Base-by-base conservation (phyloP, 2,797 vertebrate species). In the Gadopsis bispinosus region DNA sequence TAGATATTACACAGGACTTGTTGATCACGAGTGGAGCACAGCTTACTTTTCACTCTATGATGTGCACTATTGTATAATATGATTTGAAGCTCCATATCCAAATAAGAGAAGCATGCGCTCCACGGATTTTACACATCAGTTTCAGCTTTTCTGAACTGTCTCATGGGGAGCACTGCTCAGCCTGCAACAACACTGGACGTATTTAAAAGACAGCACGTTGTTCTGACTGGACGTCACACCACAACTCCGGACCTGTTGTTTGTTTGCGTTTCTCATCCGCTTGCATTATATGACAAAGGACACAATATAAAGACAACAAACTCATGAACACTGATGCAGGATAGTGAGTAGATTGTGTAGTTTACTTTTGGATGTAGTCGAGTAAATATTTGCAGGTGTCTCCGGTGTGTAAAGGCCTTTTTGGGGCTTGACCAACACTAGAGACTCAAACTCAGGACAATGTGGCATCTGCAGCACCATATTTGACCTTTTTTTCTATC, bases 21-120 rank as follows among this genome's bases (percentile, higher is more conserved):
- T 56, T 79, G 47, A 85, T 55, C 17, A 22, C 20, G 68, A 61
- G 29, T 33, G 22, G n/a, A 63, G 62, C 4, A 72, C 43, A 29
- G 58, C 1, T 22, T 17, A 31, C 59, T 20, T 35, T 56, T 35
- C 0, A 2, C 11, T 22, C 0, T 35, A 26, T 35, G 29, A 58
- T 62, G 14, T 37, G 14, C 9, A 62, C 9, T 10, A 12, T 41
- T 35, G 7, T 22, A 16, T 37, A 11, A 37, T 1, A 11, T 31
- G n/a, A 45, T 56, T 58, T 41, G 19, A 80, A 26, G 35, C 14
- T 16, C 7, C 43, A 26, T 6, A 29, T 20, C 16, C 29, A 19
- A 20, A 47, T 47, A 31, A 73, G 31, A 39, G 26, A 41, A 64
- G 3, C 37, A 64, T 14, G 35, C 11, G 13, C 13, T 51, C 20